Conservation (phyloP, 1,140 invertebrate species). For the Colletes gigas region DNA sequence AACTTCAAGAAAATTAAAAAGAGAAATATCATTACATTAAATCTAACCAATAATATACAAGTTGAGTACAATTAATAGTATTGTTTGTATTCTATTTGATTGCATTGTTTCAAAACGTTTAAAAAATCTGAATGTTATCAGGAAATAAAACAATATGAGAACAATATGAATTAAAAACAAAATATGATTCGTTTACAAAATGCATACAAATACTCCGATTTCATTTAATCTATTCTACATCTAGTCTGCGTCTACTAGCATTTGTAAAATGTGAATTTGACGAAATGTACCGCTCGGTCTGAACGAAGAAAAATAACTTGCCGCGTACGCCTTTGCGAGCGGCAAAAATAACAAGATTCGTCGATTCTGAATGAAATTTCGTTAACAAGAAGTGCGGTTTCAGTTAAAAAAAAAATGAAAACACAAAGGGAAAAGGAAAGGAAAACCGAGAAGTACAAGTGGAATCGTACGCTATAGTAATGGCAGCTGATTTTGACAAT, state of each 20-base stretch:
- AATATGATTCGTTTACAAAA: neutral
- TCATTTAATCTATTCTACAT: neutral
- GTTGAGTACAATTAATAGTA: neutral
- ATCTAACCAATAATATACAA: neutral
- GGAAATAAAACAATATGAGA: neutral
- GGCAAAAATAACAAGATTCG: neutral
- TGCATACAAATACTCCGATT: neutral
- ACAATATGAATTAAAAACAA: neutral
- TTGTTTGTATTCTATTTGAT: no score
- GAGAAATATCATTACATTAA: neutral
- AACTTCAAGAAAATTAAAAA: constrained; percentile 11
- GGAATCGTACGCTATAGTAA: constrained; percentile 59
- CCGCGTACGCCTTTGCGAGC: neutral
- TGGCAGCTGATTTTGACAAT: constrained; percentile 82
- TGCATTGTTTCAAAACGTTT: neutral
- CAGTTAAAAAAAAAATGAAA: neutral
- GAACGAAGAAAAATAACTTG: neutral
- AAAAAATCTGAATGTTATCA: neutral
- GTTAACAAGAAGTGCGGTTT: neutral
- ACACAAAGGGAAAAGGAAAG: neutral
- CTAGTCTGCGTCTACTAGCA: neutral
- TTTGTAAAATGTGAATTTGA: neutral
- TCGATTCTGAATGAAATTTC: constrained; percentile 38
- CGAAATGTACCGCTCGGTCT: constrained; percentile 6
- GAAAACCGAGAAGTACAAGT: constrained; percentile 2